phyloP scores from a whole-genome alignment of 2,113 vertebrate genomes.

The Pelodiscus sinensis region DNA sequence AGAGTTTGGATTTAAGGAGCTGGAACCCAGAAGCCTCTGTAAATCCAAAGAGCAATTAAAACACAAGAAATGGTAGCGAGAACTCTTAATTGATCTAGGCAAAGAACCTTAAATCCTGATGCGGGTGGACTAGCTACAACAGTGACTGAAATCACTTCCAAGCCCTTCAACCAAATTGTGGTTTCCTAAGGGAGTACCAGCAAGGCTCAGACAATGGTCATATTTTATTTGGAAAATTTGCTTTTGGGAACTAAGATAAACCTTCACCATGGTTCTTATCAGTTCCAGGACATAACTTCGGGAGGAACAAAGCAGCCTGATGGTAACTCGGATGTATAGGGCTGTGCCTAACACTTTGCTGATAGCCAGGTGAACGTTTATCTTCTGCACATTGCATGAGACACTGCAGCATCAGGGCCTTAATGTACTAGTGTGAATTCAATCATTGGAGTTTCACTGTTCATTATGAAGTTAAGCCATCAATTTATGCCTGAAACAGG shows the following conservation, averaged over 20 bases:
- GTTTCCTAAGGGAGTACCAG: background rate
- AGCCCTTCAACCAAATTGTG: background rate
- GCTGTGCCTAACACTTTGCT: background rate
- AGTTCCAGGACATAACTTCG: background rate
- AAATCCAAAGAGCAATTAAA: slow-evolving; percentile 16
- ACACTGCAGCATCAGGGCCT: background rate
- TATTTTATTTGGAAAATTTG: background rate
- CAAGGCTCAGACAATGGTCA: background rate
- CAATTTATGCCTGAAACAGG: background rate
- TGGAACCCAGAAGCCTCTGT: background rate
- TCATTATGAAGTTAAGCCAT: background rate
- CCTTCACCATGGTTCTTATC: background rate
- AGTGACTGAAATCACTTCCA: background rate
- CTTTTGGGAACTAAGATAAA: background rate
- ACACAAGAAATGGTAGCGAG: background rate
- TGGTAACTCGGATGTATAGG: background rate
- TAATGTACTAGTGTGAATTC: background rate
- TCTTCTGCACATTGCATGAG: background rate
- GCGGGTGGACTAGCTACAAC: background rate
- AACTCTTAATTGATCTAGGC: background rate
- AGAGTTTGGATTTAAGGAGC: slow-evolving; percentile 4
- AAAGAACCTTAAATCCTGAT: background rate
- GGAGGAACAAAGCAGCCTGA: background rate
- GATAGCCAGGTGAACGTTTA: background rate
- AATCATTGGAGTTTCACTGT: background rate